Base-by-base conservation (phyloP, 2,888 invertebrate species). In the Eurois occulta region DNA sequence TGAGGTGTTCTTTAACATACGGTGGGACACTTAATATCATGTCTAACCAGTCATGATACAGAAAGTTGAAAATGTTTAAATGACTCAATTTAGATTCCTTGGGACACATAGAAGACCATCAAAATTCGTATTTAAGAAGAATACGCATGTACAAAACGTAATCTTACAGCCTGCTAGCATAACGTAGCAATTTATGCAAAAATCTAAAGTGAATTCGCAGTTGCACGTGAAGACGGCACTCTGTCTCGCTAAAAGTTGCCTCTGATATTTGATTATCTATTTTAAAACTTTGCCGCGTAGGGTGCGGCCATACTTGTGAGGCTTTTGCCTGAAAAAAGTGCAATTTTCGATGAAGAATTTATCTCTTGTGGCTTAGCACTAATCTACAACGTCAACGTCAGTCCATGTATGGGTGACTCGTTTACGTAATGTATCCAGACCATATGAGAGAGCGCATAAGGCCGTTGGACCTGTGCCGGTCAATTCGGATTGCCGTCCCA, bases 181-280 rank as follows among this genome's bases (percentile, higher is more conserved):
- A 67, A 72, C 35, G 60, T 43, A 68, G 78, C 68, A 78, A 86
- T 87, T 89, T 85, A 87, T 85, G 84, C 84, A 86, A 86, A 89
- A 87, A 89, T 85, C 76, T 76, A 85, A 85, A 86, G 84, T 80
- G 78, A 85, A 86, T 85, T 86, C 77, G 28, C 75, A 71, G 79
- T 79, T 79, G 72, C 82, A 81, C 80, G 84, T 78, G 77, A 79
- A 86, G 86, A 48, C 78, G 68, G 75, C 85, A 70, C 87, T 80
- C 78, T 75, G 81, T 79, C 88, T 72, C 71, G 76, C 77, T 82
- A 70, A 72, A 84, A 84, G 76, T 83, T 80, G 67, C 73, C 43
- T 71, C 85, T 89, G 85, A 87, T 88, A 90, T 91, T 90, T 90
- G 88, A 91, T 91, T 90, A 91, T 85, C 87, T 89, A 87, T 91